Evolutionary conservation across 2,113 vertebrate genomes (phyloP), one percentile per base, ranked within the genome.

Genomic region (Anthoscopus minutus): DNA sequence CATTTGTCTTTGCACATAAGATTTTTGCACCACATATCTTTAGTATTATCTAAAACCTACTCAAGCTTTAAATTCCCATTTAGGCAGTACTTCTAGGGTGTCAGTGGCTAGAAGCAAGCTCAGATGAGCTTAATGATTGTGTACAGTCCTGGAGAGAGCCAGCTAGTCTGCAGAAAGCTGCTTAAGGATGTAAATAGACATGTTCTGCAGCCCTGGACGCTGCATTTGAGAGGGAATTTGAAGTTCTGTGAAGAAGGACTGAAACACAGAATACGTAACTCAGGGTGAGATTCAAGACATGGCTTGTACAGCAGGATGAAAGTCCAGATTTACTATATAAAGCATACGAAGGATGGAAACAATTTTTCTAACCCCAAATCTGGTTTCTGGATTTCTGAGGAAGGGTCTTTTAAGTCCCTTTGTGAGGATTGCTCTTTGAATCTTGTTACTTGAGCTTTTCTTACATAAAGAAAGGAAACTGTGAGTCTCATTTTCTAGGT

Each of bases 351-450:
- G 71, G 40, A 71, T 69, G 60, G 70, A 95, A 94, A 67, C n/a
- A 48, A 44, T 83, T 83, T 71, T 83, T 91, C 84, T 77, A 62
- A 86, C 40, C 80, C 31, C 54, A 77, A 88, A 81, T 80, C 67
- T 86, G 88, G 50, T 91, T 91, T 92, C 78, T 94, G 81, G 33
- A 86, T 91, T 93, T 92, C 64, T 78, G 40, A 80, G 56, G 47
- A 88, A 83, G 48, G 72, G 56, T 73, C 72, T 82, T 80, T 86
- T 18, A 86, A 89, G 62, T 86, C 44, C 80, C 60, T 88, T 80
- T 53, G 42, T 42, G n/a, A 61, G 60, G 48, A 86, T 51, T 88
- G 62, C 33, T 77, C n/a, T 91, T 81, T 87, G 73, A 79, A 60
- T 88, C 44, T 37, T 56, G 48, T 84, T 92, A 78, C 48, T 53